Conservation (phyloP, 2,113 vertebrate species). For the Mugil cephalus region DNA sequence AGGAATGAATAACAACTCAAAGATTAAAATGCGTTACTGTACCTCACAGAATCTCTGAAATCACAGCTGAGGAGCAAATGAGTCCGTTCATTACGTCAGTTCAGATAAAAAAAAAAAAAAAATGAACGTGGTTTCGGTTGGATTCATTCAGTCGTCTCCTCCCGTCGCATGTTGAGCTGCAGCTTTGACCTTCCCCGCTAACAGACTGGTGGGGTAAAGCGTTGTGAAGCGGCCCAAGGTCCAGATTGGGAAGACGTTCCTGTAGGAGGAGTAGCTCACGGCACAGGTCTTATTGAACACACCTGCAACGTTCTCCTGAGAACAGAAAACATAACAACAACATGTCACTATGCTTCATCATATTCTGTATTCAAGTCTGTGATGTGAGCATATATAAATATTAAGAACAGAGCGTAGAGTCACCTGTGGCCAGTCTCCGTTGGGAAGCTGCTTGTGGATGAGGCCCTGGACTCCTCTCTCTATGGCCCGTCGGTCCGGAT, state of each 20-base stretch:
- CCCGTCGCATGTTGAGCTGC: no score
- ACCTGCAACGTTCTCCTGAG: constrained; percentile 91
- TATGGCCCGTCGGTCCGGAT: constrained; percentile 86
- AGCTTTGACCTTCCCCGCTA: constrained; percentile 74
- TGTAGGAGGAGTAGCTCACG: constrained; percentile 93
- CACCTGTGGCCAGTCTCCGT: constrained; percentile 98
- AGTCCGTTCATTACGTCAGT: no score
- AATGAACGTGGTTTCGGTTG: no score
- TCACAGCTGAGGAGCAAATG: no score
- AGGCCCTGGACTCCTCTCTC: constrained; percentile 90
- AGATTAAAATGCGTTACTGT: no score
- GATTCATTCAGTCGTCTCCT: no score
- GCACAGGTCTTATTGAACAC: constrained; percentile 98
- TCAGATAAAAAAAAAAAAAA: no score
- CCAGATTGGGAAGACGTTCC: constrained; percentile 96
- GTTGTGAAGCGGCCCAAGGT: constrained; percentile 89
- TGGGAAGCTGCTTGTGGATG: constrained; percentile 90
- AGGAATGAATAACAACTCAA: no score
- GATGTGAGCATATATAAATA: neutral
- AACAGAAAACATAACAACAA: neutral
- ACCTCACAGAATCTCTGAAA: no score
- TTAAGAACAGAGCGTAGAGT: neutral
- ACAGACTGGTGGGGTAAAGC: constrained; percentile 83
- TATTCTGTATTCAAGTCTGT: neutral
- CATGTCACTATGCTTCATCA: neutral